Evolutionary conservation across 2,888 invertebrate genomes (phyloP).

Genomic region (Agrotis exclamationis): DNA sequence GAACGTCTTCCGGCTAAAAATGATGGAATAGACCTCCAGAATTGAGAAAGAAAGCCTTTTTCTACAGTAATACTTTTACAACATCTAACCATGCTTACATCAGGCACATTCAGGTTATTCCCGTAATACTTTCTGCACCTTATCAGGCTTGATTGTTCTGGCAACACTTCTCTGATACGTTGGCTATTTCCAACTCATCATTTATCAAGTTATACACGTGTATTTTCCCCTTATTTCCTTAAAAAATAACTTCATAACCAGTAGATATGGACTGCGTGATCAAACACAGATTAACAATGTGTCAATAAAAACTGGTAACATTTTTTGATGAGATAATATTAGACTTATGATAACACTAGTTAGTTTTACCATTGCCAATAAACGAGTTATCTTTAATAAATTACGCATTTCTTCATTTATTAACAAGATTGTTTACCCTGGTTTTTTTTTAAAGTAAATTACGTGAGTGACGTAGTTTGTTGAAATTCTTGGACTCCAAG

Average conservation of each 20-base stretch:
- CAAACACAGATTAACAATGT: constrained; percentile 51
- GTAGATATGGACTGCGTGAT: constrained; percentile 45
- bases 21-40: neutral
- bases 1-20: no score
- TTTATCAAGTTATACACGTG: neutral
- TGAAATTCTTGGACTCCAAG: neutral
- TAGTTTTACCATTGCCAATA: constrained; percentile 47
- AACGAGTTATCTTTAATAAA: constrained; percentile 55
- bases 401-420: constrained; percentile 43
- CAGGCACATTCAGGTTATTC: neutral
- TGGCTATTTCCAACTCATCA: constrained; percentile 25
- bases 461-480: neutral
- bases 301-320: constrained; percentile 48
- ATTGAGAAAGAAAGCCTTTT: neutral
- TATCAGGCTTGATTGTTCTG: constrained; percentile 12
- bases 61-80: neutral
- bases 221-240: constrained; percentile 18
- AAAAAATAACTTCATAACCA: constrained; percentile 17
- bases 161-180: constrained; percentile 9
- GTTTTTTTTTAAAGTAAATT: no score
- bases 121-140: neutral
- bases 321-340: constrained; percentile 53
- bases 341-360: constrained; percentile 51
- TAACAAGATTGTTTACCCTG: constrained; percentile 29
- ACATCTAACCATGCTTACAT: neutral